Conservation (phyloP, 1,140 invertebrate genomes). For the Eubasilissa regina region DNA sequence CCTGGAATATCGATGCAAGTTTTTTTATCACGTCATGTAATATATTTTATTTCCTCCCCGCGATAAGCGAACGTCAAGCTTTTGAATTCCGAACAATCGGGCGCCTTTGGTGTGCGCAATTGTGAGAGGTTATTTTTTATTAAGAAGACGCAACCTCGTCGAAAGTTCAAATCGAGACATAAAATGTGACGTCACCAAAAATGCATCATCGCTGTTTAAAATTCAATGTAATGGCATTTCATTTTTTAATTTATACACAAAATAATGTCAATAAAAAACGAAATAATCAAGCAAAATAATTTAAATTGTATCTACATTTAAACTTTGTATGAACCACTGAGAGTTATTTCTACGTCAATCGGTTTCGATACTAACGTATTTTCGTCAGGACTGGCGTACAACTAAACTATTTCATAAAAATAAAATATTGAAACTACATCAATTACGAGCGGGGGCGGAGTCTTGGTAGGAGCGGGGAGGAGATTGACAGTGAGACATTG, state of each 20-base stretch:
- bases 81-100: background rate
- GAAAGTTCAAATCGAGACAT: background rate
- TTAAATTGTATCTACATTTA: background rate
- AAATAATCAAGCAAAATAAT: background rate
- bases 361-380: no score
- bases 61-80: conserved; percentile 8
- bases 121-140: background rate
- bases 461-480: no score
- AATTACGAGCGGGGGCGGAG: no score
- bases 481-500: no score
- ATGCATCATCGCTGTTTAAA: background rate
- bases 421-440: no score
- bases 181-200: background rate
- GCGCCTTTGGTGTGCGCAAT: background rate
- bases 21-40: background rate
- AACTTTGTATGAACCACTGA: background rate
- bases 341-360: no score
- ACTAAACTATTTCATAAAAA: no score
- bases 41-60: conserved; percentile 2
- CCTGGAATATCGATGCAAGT: background rate
- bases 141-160: background rate
- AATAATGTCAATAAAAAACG: background rate
- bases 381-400: no score
- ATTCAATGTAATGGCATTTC: background rate
- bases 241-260: background rate